These are phyloP conservation scores for Folsomia manolachei DNA, from an alignment of 2,888 invertebrate genomes.

Conservation along the genomic window DNA sequence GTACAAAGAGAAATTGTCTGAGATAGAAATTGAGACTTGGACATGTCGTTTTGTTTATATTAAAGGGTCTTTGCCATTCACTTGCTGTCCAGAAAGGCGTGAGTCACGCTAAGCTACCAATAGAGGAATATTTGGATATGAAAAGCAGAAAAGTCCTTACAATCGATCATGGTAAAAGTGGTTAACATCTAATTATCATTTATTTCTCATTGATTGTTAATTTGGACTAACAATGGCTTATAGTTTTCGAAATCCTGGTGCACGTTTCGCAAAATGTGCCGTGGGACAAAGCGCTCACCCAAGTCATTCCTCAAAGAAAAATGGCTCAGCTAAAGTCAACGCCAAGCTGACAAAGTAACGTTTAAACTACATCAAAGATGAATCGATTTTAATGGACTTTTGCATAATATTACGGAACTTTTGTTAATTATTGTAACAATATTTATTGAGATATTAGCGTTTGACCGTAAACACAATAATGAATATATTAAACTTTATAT, in stretches of 20 bases:
- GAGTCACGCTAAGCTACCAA: constrained; percentile 78
- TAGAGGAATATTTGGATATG: constrained; percentile 84
- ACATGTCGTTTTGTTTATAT: too few relatives aligned
- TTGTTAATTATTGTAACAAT: too few relatives aligned
- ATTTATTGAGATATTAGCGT: too few relatives aligned
- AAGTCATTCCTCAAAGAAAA: constrained; percentile 74
- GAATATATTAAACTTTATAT: neutral
- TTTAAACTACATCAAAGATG: neutral
- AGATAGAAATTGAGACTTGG: too few relatives aligned
- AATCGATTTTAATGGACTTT: too few relatives aligned
- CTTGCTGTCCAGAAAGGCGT: constrained; percentile 76
- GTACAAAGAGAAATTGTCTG: too few relatives aligned
- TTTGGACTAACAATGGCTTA: constrained; percentile 52
- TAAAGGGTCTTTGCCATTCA: constrained; percentile 78
- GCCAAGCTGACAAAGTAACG: neutral
- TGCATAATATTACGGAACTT: too few relatives aligned
- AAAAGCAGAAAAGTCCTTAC: constrained; percentile 90
- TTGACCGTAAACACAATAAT: too few relatives aligned
- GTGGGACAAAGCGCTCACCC: constrained; percentile 76
- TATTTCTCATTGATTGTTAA: neutral
- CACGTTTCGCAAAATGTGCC: constrained; percentile 70
- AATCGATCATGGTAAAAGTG: constrained; percentile 80
- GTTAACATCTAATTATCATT: constrained; percentile 17
- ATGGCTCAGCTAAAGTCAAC: constrained; percentile 58
- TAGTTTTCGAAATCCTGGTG: constrained; percentile 81